A percentile compares a stretch with the other conserved stretches of the same genome.
phyloP scores from a whole-genome alignment of 2,113 vertebrate species.

The Microtus oregoni region DNA sequence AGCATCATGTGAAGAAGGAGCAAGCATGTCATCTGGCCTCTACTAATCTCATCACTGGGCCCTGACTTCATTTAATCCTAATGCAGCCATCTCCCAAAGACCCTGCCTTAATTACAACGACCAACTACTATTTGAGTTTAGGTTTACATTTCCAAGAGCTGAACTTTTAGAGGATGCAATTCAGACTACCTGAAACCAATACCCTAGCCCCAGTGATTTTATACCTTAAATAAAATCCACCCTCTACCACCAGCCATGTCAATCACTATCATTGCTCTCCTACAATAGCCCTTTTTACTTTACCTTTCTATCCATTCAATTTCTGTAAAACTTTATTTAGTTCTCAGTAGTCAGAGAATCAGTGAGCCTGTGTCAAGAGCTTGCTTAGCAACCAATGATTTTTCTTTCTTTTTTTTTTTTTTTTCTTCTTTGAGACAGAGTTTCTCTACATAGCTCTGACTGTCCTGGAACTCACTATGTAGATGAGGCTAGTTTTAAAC shows the following conservation, averaged over 20 bases:
- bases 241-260: not conserved
- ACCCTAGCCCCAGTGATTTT: not conserved
- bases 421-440: not conserved
- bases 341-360: not conserved
- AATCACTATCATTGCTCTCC: not conserved
- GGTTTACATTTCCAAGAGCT: not conserved
- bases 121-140: not conserved
- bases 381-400: not conserved
- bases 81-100: not conserved
- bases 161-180: not conserved
- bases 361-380: not conserved
- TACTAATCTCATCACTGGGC: not conserved
- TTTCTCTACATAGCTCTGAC: not conserved
- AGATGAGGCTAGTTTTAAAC: not conserved
- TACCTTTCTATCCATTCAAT: not conserved
- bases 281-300: not conserved
- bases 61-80: not conserved
- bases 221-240: constrained; percentile 21
- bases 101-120: not conserved
- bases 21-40: not conserved
- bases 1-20: not conserved
- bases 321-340: not conserved
- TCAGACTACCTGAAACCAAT: not conserved
- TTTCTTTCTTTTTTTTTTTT: not conserved
- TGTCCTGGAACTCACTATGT: not conserved